A percentile compares a stretch with the other conserved stretches of the same genome.
These are phyloP conservation scores for Leucoma salicis DNA, from an alignment of 2,888 invertebrate species.

Conservation along the genomic window DNA sequence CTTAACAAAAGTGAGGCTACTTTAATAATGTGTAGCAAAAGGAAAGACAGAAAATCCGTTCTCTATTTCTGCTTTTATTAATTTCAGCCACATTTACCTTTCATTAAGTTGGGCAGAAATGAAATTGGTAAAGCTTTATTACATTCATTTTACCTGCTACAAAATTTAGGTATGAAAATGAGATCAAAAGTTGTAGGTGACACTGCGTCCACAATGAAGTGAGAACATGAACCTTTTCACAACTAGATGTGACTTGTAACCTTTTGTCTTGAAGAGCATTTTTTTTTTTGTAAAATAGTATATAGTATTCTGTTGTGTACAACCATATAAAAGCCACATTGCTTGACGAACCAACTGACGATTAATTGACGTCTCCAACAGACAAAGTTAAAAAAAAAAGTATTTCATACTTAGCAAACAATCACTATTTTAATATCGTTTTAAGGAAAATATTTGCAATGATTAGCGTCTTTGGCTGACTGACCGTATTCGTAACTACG, in stretches of 20 bases:
- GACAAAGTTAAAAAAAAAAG: no score
- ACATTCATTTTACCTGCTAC: slow-evolving; percentile 35
- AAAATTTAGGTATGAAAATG: slow-evolving; percentile 45
- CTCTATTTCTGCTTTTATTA: neutral
- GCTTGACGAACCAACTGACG: no score
- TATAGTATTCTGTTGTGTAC: no score
- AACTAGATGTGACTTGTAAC: slow-evolving; percentile 7
- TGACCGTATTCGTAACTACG: no score
- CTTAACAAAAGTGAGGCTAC: neutral
- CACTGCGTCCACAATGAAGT: slow-evolving; percentile 35
- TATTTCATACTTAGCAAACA: no score
- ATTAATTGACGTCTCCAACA: no score
- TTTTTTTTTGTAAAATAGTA: no score
- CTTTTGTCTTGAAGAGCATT: no score
- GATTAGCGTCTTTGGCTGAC: no score
- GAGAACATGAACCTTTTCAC: slow-evolving; percentile 43
- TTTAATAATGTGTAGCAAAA: neutral
- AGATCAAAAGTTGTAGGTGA: slow-evolving; percentile 46
- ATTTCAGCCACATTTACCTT: neutral
- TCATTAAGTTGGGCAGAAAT: slow-evolving; percentile 7
- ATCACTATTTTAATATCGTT: no score
- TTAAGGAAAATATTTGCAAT: no score
- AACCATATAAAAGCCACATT: no score
- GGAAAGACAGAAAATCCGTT: neutral
- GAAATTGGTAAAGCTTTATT: slow-evolving; percentile 33